These are phyloP conservation scores for Euzophera pinguis DNA, from an alignment of 2,888 invertebrate genomes.

Conservation along the genomic window DNA sequence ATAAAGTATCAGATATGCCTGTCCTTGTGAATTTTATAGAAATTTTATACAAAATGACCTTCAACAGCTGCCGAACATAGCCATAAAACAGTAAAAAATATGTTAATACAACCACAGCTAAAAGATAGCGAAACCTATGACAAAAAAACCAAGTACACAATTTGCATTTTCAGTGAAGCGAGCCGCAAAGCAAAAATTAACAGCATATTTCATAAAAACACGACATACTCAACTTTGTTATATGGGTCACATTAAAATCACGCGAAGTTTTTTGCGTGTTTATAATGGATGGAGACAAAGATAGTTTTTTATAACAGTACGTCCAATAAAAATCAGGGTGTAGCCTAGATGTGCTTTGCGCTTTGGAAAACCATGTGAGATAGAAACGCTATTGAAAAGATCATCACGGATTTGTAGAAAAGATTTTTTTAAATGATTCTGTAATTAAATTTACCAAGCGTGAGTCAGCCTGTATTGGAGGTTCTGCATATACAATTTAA, in stretches of 20 bases:
- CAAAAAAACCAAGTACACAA: neutral
- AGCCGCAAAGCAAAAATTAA: constrained; percentile 2
- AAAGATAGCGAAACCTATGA: neutral
- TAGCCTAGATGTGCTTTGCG: constrained; percentile 30
- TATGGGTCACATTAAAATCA: constrained; percentile 6
- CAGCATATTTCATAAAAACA: constrained; percentile 2
- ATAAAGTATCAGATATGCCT: no score
- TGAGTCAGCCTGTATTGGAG: no score
- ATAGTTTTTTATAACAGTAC: constrained; percentile 28
- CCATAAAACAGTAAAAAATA: no score
- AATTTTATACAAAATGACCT: no score
- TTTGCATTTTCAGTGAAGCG: neutral
- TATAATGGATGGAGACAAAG: constrained; percentile 16
- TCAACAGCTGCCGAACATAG: no score
- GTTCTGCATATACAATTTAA: no score
- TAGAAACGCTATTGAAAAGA: no score
- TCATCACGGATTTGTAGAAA: no score
- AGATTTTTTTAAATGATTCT: no score
- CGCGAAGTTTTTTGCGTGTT: constrained; percentile 16
- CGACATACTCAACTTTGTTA: constrained; percentile 4
- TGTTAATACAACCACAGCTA: no score
- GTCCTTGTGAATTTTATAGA: no score
- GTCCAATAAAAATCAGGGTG: constrained; percentile 29
- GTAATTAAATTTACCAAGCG: no score
- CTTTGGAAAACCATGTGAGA: neutral